phyloP scores from a whole-genome alignment of 2,113 vertebrate species.

The Tinamus guttatus region DNA sequence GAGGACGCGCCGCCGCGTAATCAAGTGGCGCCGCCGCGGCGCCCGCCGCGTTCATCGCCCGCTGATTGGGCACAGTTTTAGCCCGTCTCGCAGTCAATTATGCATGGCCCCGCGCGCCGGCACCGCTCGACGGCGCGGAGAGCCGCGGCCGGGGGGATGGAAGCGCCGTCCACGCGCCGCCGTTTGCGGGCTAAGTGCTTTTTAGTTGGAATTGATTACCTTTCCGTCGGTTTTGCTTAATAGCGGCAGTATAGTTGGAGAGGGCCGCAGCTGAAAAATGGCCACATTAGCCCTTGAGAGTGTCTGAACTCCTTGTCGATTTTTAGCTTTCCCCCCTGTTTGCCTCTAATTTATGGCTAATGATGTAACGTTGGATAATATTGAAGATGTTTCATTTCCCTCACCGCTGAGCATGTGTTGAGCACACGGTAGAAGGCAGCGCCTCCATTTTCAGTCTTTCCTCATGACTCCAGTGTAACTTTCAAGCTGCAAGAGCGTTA shows the following conservation, averaged over 20 bases:
- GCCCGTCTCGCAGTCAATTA: conserved; percentile 88
- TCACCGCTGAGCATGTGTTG: conserved; percentile 50
- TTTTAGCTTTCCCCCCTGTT: conserved; percentile 70
- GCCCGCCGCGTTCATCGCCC: conserved; percentile 68
- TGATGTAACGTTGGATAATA: conserved; percentile 56
- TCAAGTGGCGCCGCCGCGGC: conserved; percentile 78
- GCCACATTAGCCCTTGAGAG: conserved; percentile 67
- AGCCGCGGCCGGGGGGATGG: conserved; percentile 79
- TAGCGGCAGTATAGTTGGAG: conserved; percentile 78
- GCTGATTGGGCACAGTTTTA: conserved; percentile 88
- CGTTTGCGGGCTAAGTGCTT: conserved; percentile 79
- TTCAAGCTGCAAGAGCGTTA: neutral
- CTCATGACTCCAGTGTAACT: conserved; percentile 8
- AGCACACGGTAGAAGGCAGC: neutral
- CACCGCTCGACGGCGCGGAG: conserved; percentile 74
- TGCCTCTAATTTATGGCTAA: conserved; percentile 74
- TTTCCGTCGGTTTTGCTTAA: conserved; percentile 81
- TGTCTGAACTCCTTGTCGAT: conserved; percentile 75
- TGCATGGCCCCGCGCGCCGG: conserved; percentile 82
- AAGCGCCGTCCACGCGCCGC: conserved; percentile 60
- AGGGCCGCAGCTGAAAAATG: conserved; percentile 81
- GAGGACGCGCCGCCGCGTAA: conserved; percentile 80
- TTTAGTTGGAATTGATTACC: conserved; percentile 85
- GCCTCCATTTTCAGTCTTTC: neutral
- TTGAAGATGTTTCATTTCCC: conserved; percentile 33